Evolutionary conservation across 2,888 invertebrate species (phyloP).

Genomic region (Cosmia pyralina): DNA sequence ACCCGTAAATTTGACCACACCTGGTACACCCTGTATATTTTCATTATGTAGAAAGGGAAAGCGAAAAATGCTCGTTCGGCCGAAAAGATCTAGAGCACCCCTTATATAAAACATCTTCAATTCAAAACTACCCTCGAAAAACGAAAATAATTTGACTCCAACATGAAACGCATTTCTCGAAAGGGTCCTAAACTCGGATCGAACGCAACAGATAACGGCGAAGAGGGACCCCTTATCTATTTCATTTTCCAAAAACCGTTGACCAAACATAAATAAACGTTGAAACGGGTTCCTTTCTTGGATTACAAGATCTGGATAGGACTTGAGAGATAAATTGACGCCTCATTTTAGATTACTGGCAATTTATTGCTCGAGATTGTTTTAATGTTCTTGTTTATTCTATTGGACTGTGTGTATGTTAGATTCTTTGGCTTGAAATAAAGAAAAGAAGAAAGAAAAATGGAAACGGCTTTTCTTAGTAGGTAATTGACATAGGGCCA

Average conservation of each 20-base stretch:
- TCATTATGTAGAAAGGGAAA: not conserved
- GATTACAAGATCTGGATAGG: conserved; percentile 66
- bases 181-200: conserved; percentile 54
- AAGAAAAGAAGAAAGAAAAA: not conserved
- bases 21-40: not conserved
- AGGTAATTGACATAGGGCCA: not conserved
- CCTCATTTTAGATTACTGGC: conserved; percentile 54
- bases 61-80: not conserved
- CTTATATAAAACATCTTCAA: conserved; percentile 21
- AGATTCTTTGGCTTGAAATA: not conserved
- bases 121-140: conserved; percentile 39
- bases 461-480: not conserved
- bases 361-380: conserved; percentile 45
- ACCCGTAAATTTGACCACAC: no score
- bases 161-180: conserved; percentile 61
- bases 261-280: conserved; percentile 86
- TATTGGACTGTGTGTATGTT: conserved; percentile 10
- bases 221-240: conserved; percentile 75
- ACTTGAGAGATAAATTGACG: conserved; percentile 54
- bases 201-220: conserved; percentile 67
- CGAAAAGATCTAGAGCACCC: conserved; percentile 4
- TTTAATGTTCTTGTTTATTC: conserved; percentile 46
- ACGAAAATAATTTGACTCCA: conserved; percentile 52
- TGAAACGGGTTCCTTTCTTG: conserved; percentile 77
- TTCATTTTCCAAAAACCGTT: conserved; percentile 83